Percentiles rank a stretch among this genome's conserved stretches.
phyloP scores from a whole-genome alignment of 2,888 invertebrate genomes.

The Osmoderma eremita region DNA sequence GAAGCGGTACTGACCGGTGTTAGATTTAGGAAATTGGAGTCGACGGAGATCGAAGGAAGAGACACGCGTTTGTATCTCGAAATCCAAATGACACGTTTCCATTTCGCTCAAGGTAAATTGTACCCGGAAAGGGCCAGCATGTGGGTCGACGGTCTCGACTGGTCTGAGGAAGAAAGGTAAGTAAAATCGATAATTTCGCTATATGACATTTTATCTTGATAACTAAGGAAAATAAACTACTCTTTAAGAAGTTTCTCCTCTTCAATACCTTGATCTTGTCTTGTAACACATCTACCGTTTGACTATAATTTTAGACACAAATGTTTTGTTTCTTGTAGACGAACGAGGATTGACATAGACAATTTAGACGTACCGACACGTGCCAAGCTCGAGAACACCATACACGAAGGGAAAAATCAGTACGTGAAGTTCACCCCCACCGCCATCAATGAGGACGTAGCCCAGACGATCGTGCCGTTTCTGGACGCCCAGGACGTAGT shows the following conservation, averaged over 20 bases:
- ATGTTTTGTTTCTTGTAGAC: no score
- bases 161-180: constrained; percentile 53
- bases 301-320: no score
- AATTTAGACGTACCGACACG: constrained; percentile 76
- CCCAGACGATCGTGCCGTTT: constrained; percentile 64
- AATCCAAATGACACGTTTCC: constrained; percentile 80
- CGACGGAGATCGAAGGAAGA: constrained; percentile 62
- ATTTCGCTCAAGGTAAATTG: constrained; percentile 79
- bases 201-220: no score
- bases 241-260: no score
- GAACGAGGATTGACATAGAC: constrained; percentile 67
- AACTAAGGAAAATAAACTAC: no score
- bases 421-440: constrained; percentile 65
- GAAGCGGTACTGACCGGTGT: background rate
- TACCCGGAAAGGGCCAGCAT: constrained; percentile 73
- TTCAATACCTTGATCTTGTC: no score
- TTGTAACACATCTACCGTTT: no score
- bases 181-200: background rate
- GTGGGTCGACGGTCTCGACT: constrained; percentile 87
- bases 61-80: constrained; percentile 82
- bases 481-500: constrained; percentile 65
- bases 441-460: constrained; percentile 60
- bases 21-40: constrained; percentile 62
- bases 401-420: constrained; percentile 52
- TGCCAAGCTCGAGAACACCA: constrained; percentile 58